These are phyloP conservation scores for Actinia tenebrosa DNA, from an alignment of 64 coral and sea anemone genomes.

Conservation along the genomic window DNA sequence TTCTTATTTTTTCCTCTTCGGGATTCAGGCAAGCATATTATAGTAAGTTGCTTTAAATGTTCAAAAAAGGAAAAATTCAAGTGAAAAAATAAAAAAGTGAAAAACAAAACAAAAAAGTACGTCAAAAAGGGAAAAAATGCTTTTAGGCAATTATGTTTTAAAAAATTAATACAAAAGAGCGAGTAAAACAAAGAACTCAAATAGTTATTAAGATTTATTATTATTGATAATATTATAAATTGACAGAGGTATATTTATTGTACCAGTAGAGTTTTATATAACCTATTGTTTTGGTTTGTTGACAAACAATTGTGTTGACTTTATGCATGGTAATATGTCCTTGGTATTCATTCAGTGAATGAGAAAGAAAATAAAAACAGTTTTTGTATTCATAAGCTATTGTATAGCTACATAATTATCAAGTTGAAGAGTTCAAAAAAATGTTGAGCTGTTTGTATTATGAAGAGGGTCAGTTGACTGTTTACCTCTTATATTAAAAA, in stretches of 20 bases:
- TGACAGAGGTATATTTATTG: not conserved
- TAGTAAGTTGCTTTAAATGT: not conserved
- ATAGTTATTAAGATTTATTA: not conserved
- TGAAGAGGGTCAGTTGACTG: not conserved
- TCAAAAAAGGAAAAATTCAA: not conserved
- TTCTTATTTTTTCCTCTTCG: not conserved
- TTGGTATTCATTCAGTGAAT: slow-evolving; percentile 15
- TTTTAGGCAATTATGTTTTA: not conserved
- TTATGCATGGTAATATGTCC: not conserved
- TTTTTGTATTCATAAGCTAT: not conserved
- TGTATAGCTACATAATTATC: not conserved
- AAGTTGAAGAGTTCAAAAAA: not conserved
- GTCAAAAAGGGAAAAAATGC: not conserved
- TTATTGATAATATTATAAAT: not conserved
- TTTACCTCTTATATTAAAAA: not conserved
- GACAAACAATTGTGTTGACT: not conserved
- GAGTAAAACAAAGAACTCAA: not conserved
- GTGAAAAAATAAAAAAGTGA: not conserved
- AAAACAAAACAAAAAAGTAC: not conserved
- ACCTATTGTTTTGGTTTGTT: not conserved
- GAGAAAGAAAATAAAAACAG: not conserved
- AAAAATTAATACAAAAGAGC: not conserved
- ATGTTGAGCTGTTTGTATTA: not conserved
- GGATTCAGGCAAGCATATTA: not conserved
- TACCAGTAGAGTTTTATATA: not conserved